Base-by-base conservation (phyloP, 2,113 vertebrate genomes). In the Hypomesus transpacificus region DNA sequence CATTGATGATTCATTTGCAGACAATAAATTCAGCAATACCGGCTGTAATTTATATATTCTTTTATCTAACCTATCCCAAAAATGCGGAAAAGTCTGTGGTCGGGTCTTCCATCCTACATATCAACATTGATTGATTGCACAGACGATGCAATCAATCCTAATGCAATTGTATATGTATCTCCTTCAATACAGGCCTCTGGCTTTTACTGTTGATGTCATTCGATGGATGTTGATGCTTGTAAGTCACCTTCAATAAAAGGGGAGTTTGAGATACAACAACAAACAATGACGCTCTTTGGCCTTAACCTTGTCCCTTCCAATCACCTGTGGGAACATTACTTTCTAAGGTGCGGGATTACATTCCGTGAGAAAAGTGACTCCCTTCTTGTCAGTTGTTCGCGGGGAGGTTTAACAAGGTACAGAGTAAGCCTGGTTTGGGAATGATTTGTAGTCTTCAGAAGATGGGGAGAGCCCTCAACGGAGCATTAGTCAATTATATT, bases 181-280 rank as follows among this genome's bases (percentile, higher is more conserved):
- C 16, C 20, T 28, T 78, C 64, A 68, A 64, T 6, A 9, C 75
- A 78, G 74, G 78, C 69, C 22, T 81, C 75, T 69, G 39, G 69
- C 74, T 66, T 60, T 70, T 18, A 46, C 34, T 14, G 46, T 77
- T 61, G 70, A 71, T 82, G 70, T 83, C 69, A 20, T 21, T 68
- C 52, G 11, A 65, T 77, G 76, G 65, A 81, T 80, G 74, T 71
- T 56, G 78, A 75, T 70, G 71, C 67, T 83, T 82, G 82, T 70
- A 84, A 80, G 82, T 85, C 82, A 75, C 52, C 75, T 72, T 74
- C 76, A 79, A 82, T 87, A 79, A 85, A 87, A 78, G 60, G 57
- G 14, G 64, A 84, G 65, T 53, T 61, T 14, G 71, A 64, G 76
- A 85, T 72, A 70, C 77, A 84, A 82, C 76, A 75, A 84, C 78